Percentiles rank a stretch among this genome's conserved stretches.
Conservation (phyloP, 2,888 invertebrate genomes). For the Drosophila dives region DNA sequence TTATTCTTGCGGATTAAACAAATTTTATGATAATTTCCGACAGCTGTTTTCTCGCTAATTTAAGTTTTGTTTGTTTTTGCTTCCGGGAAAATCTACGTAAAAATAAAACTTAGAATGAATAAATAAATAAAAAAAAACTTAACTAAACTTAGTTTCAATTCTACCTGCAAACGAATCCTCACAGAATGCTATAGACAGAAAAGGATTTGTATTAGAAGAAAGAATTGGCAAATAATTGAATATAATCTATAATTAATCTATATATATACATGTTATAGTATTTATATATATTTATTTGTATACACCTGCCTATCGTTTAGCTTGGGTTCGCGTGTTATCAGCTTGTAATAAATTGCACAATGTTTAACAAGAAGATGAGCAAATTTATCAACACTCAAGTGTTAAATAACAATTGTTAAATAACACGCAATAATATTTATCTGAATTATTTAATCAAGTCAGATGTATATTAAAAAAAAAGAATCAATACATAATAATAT, state of each 20-base stretch:
- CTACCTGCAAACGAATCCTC: not conserved
- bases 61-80: not conserved
- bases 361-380: slow-evolving; percentile 3
- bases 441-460: not conserved
- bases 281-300: not conserved
- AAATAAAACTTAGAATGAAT: not conserved
- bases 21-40: not conserved
- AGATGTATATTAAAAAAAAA: not conserved
- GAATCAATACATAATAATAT: not conserved
- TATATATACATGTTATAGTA: not conserved
- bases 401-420: not conserved
- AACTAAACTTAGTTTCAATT: not conserved
- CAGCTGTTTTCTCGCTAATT: not conserved
- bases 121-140: not conserved
- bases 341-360: not conserved
- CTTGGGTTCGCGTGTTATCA: slow-evolving; percentile 37
- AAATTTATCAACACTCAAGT: not conserved
- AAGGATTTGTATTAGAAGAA: not conserved
- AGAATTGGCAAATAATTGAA: not conserved
- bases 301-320: slow-evolving; percentile 1
- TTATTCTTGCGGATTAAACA: slow-evolving; percentile 4
- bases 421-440: not conserved
- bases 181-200: not conserved
- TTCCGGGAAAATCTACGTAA: not conserved
- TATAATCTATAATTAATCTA: not conserved